These are phyloP conservation scores for Protodeltote pygarga DNA, from an alignment of 2,888 invertebrate species.

Conservation along the genomic window DNA sequence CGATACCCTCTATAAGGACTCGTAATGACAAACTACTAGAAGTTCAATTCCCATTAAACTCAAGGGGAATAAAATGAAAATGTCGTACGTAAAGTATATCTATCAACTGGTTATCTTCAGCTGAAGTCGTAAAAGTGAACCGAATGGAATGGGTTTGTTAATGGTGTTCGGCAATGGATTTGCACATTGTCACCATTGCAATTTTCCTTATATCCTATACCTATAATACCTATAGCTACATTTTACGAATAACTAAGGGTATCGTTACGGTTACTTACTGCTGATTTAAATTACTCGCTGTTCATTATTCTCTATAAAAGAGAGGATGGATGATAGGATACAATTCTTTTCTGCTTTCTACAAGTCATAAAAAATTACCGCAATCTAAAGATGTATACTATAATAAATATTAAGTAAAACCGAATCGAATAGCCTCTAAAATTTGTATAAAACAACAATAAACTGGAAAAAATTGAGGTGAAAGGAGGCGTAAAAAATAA, in stretches of 20 bases:
- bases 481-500: conserved; percentile 82
- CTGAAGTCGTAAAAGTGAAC: conserved; percentile 42
- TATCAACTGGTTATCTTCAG: conserved; percentile 46
- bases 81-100: conserved; percentile 24
- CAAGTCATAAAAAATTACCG: conserved; percentile 28
- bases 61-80: conserved; percentile 19
- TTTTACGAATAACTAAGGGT: no score
- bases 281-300: conserved; percentile 37
- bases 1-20: no score
- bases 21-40: no score
- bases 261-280: no score
- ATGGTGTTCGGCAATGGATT: conserved; percentile 42
- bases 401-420: conserved; percentile 59
- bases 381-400: conserved; percentile 32
- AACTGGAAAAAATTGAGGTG: conserved; percentile 76
- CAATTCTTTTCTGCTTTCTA: conserved; percentile 18
- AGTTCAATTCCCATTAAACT: conserved; percentile 12
- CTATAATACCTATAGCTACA: no score
- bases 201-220: conserved; percentile 39
- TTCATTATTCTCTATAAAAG: conserved; percentile 12
- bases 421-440: conserved; percentile 64
- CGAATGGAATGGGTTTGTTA: conserved; percentile 44
- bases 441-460: conserved; percentile 80
- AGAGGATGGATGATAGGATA: conserved; percentile 5
- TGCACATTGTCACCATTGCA: conserved; percentile 41